Base-by-base conservation (phyloP, 2,888 invertebrate species). In the Theodoxus fluviatilis region DNA sequence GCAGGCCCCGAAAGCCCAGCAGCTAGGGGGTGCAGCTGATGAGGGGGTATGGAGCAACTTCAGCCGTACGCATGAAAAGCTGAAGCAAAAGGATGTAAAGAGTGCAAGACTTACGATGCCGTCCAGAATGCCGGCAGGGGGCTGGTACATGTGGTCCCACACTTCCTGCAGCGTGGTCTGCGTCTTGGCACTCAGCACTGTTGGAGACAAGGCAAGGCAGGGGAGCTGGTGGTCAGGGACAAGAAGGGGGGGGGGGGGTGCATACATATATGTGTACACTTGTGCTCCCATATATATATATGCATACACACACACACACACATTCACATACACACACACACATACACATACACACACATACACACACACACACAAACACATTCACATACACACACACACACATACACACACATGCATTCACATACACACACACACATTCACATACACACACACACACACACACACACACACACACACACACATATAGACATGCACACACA, bases 81-180 rank as follows among this genome's bases (percentile, higher is more conserved):
- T n/a, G 12, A 37, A 64, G 4, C 3, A 2, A 37, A 18, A 59
- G 3, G 2, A 18, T 3, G 6, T 33, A 40, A 31, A 15, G 28
- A 69, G 0, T 0, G 4, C 18, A 18, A 28, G 2, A 78, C 86
- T 82, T 77, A 94, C 93, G 82, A 97, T 87, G 81, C 96, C 95
- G 88, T 96, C 96, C 68, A 97, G 88, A 79, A 97, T 94, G 3
- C 96, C 97, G 33, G 95, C 94, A 0, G 96, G 96, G 49, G 93
- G 91, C 0, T 95, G 94, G 81, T 92, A 92, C 91, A 96, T 93
- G 52, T 91, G 91, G 7, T 92, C 92, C 97, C 97, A 97, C 0
- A 95, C 93, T 83, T 93, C 91, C 63, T 93, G 92, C 73, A 97
- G 86, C 3, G 81, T 81, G 0, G 94, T 94, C 79, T 91, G 91